These are phyloP conservation scores for Rhabdornis inornatus DNA, from an alignment of 2,113 vertebrate species.

Conservation along the genomic window DNA sequence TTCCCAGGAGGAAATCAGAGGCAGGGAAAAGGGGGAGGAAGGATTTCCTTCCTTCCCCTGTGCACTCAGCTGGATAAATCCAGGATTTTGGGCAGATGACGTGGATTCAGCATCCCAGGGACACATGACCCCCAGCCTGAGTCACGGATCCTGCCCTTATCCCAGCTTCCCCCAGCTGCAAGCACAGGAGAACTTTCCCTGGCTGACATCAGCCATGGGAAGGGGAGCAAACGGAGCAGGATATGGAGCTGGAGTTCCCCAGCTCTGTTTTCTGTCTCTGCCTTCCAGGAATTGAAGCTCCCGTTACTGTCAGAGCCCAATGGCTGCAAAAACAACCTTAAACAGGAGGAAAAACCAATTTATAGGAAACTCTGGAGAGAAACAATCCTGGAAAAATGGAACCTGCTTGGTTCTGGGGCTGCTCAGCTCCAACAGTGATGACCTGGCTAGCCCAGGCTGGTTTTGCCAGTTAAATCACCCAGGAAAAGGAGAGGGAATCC, in stretches of 20 bases:
- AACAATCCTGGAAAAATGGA: not conserved
- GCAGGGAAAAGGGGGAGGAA: constrained; percentile 29
- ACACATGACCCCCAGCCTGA: not conserved
- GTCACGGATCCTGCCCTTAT: not conserved
- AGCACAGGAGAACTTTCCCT: not conserved
- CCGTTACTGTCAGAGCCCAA: rapidly evolving
- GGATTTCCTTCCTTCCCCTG: constrained; percentile 34
- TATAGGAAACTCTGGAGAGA: not conserved
- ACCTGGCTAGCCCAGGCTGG: not conserved
- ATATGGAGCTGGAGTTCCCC: not conserved
- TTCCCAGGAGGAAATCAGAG: constrained; percentile 25
- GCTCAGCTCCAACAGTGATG: not conserved
- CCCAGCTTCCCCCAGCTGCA: not conserved
- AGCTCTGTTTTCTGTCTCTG: not conserved
- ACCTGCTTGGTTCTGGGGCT: not conserved
- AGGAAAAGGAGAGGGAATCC: not conserved
- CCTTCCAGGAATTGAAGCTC: not conserved
- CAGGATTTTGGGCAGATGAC: rapidly evolving
- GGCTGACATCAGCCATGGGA: not conserved
- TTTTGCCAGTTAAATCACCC: not conserved
- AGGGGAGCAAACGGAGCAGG: not conserved
- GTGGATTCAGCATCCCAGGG: not conserved
- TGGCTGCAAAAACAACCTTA: not conserved
- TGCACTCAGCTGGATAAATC: not conserved
- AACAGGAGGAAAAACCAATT: rapidly evolving